phyloP scores from a whole-genome alignment of 2,888 invertebrate species.

The Anticlea derivata region DNA sequence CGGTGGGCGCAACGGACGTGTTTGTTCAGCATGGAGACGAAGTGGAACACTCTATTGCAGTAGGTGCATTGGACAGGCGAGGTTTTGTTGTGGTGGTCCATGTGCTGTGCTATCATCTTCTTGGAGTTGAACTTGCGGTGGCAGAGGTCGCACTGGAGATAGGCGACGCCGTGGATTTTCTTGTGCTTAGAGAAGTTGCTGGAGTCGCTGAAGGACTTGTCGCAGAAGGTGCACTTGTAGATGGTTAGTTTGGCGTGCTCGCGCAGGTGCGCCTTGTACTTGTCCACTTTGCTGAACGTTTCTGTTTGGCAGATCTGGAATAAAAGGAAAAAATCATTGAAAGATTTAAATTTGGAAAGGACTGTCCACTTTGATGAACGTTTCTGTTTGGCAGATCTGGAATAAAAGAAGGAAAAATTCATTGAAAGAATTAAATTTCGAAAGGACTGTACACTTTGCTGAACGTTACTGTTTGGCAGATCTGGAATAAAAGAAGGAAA shows the following conservation, averaged over 20 bases:
- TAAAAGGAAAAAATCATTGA: too few relatives aligned
- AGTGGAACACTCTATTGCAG: conserved; percentile 67
- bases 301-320: conserved; percentile 37
- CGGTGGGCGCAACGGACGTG: conserved; percentile 66
- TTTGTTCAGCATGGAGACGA: conserved; percentile 73
- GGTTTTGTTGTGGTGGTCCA: conserved; percentile 70
- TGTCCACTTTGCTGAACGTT: conserved; percentile 67
- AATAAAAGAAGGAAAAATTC: too few relatives aligned
- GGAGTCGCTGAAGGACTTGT: conserved; percentile 78
- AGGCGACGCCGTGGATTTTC: conserved; percentile 70
- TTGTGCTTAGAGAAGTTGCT: conserved; percentile 81
- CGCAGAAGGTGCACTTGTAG: conserved; percentile 76
- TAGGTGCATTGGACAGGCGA: conserved; percentile 58
- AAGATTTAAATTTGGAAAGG: too few relatives aligned
- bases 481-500: too few relatives aligned
- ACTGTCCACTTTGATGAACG: conserved; percentile 69
- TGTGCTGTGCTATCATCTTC: conserved; percentile 71
- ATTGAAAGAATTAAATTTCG: too few relatives aligned
- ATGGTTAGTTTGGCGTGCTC: conserved; percentile 76
- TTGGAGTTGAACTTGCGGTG: conserved; percentile 77
- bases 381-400: conserved; percentile 38
- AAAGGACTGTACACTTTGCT: conserved; percentile 65
- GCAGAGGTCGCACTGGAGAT: conserved; percentile 74
- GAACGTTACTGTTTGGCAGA: conserved; percentile 52
- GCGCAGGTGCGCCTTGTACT: conserved; percentile 74